phyloP scores from a whole-genome alignment of 2,888 invertebrate species.

The Mesopsocus fuscifrons region DNA sequence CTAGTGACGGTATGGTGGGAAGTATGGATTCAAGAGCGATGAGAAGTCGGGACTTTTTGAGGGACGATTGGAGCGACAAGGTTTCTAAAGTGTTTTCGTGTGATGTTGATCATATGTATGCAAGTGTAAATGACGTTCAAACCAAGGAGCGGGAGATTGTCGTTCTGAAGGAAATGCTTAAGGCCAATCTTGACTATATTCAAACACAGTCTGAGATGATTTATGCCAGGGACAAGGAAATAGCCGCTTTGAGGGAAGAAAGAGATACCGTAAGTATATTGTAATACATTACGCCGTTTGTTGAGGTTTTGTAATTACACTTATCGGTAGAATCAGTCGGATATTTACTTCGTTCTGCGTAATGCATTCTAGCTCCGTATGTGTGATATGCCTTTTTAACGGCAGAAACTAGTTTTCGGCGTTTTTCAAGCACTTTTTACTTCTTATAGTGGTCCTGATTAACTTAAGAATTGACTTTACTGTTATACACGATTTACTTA shows the following conservation, averaged over 20 bases:
- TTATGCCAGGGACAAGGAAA: conserved; percentile 55
- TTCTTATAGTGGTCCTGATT: too few species aligned
- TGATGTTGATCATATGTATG: conserved; percentile 52
- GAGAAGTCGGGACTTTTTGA: conserved; percentile 15
- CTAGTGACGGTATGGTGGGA: conserved; percentile 25
- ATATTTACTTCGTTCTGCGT: too few species aligned
- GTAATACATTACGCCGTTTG: too few species aligned
- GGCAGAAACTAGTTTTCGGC: too few species aligned
- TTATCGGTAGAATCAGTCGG: too few species aligned
- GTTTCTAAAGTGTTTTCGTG: conserved; percentile 37
- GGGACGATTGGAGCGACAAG: conserved; percentile 26
- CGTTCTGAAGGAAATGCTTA: conserved; percentile 55
- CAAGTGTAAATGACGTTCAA: conserved; percentile 26
- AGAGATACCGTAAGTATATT: conserved; percentile 44
- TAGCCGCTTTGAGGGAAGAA: conserved; percentile 51
- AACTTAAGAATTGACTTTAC: too few species aligned
- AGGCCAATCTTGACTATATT: conserved; percentile 70
- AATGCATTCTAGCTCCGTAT: too few species aligned
- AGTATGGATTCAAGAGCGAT: conserved; percentile 24
- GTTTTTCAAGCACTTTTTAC: too few species aligned
- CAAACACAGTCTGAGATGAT: conserved; percentile 79
- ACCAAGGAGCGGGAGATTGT: conserved; percentile 33
- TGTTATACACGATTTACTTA: too few species aligned
- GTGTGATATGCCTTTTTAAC: too few species aligned
- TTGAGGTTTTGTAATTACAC: too few species aligned